phyloP scores from a whole-genome alignment of 1,140 invertebrate species.

The Potamilus streckersoni region DNA sequence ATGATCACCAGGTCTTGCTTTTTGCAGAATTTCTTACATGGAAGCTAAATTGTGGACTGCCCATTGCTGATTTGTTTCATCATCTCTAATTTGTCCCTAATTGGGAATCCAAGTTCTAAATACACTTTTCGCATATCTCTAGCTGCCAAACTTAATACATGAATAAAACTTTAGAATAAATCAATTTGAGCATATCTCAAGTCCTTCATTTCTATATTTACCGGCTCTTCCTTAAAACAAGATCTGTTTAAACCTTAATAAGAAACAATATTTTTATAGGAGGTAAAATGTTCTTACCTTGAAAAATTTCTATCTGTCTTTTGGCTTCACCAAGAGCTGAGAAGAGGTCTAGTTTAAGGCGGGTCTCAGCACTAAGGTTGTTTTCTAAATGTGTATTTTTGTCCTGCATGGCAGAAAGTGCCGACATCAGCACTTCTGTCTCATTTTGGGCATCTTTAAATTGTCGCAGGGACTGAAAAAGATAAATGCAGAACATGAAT shows the following conservation, averaged over 20 bases:
- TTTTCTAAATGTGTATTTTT: slow-evolving; percentile 91
- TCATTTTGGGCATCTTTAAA: slow-evolving; percentile 82
- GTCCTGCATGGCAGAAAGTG: slow-evolving; percentile 85
- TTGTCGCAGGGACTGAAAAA: slow-evolving; percentile 70
- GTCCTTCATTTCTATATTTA: not conserved
- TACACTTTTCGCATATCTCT: too few relatives aligned
- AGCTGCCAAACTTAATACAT: too few relatives aligned
- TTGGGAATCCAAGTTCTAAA: too few relatives aligned
- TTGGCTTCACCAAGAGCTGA: slow-evolving; percentile 95
- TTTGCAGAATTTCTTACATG: too few relatives aligned
- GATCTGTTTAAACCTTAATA: not conserved
- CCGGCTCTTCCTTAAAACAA: not conserved
- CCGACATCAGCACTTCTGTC: slow-evolving; percentile 82
- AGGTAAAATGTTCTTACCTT: slow-evolving; percentile 77
- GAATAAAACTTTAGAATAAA: not conserved
- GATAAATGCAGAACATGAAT: slow-evolving; percentile 3
- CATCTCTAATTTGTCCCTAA: too few relatives aligned
- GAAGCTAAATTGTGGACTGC: too few relatives aligned
- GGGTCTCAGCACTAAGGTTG: slow-evolving; percentile 93
- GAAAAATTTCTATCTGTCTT: slow-evolving; percentile 90
- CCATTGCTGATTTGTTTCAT: too few relatives aligned
- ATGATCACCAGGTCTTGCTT: too few relatives aligned
- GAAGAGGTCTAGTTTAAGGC: slow-evolving; percentile 96
- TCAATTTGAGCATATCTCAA: not conserved
- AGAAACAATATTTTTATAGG: not conserved